A percentile compares a stretch with the other conserved stretches of the same genome.
These are phyloP conservation scores for Mormoops blainvillei DNA, from an alignment of 2,113 vertebrate species.

Conservation along the genomic window DNA sequence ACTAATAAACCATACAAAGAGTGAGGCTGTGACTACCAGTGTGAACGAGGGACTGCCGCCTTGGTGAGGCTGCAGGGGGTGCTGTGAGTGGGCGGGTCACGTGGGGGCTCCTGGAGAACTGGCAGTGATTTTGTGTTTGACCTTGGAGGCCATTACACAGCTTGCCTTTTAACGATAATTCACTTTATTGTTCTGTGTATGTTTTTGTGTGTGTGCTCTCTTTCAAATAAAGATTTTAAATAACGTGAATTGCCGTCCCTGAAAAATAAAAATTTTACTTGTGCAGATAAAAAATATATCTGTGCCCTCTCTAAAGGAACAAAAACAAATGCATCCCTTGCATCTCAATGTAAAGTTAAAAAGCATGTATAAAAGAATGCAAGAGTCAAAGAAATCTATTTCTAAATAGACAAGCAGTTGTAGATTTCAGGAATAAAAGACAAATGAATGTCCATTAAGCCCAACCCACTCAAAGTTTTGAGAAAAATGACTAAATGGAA, in stretches of 20 bases:
- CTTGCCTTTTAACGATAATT: not conserved
- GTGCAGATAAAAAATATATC: not conserved
- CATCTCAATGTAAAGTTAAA: not conserved
- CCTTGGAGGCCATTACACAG: not conserved
- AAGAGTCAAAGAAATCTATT: not conserved
- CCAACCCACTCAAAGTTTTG: not conserved
- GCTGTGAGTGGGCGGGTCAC: fast-evolving
- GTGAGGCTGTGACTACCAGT: not conserved
- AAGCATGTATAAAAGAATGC: not conserved
- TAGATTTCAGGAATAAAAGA: not conserved
- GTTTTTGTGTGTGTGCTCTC: not conserved
- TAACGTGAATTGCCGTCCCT: not conserved
- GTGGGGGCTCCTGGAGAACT: fast-evolving
- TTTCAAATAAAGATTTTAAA: not conserved
- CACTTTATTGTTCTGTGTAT: not conserved
- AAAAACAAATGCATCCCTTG: not conserved
- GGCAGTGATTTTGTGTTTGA: not conserved
- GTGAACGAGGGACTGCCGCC: not conserved
- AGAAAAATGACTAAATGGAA: not conserved
- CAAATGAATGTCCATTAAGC: not conserved
- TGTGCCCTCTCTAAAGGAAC: not conserved
- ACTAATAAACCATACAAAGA: not conserved
- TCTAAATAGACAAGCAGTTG: not conserved
- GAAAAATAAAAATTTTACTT: not conserved
- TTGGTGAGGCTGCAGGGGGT: not conserved